These are phyloP conservation scores for Netelia inedita DNA, from an alignment of 2,888 invertebrate genomes.

Conservation along the genomic window DNA sequence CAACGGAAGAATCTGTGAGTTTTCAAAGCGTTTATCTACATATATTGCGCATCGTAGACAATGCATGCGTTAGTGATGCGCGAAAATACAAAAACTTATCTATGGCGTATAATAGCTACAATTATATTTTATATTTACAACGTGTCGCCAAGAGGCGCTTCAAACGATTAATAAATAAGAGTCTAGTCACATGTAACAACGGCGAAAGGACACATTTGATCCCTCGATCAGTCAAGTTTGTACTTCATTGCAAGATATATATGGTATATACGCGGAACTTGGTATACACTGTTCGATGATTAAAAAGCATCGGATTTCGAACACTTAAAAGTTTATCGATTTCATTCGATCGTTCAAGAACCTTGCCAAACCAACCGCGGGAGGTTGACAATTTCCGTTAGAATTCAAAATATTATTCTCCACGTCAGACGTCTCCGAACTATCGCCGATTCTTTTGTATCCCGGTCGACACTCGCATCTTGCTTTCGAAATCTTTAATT, in stretches of 20 bases:
- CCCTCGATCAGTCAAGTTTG: slow-evolving; percentile 43
- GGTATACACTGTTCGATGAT: background rate
- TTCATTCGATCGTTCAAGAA: slow-evolving; percentile 87
- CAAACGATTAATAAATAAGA: slow-evolving; percentile 56
- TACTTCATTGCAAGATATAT: slow-evolving; percentile 4
- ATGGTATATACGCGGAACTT: slow-evolving; percentile 1
- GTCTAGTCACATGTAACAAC: slow-evolving; percentile 6
- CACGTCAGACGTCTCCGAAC: slow-evolving; percentile 78
- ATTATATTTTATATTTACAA: slow-evolving; percentile 48
- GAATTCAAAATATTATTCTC: slow-evolving; percentile 81
- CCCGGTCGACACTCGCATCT: slow-evolving; percentile 91
- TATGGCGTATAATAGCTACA: slow-evolving; percentile 47
- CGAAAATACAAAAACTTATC: slow-evolving; percentile 46
- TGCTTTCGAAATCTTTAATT: slow-evolving; percentile 82
- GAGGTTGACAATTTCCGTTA: slow-evolving; percentile 87
- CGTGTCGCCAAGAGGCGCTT: slow-evolving; percentile 17
- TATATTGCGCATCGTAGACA: background rate
- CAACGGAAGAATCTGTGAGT: slow-evolving; percentile 83
- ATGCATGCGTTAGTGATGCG: slow-evolving; percentile 40
- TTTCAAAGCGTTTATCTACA: slow-evolving; percentile 48
- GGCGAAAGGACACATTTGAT: background rate
- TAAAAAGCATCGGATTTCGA: background rate
- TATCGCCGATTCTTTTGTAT: slow-evolving; percentile 84
- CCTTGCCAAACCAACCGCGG: slow-evolving; percentile 88
- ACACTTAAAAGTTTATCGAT: slow-evolving; percentile 65